Conservation (phyloP, 2,797 vertebrate species). For the Oryzias sinensis region DNA sequence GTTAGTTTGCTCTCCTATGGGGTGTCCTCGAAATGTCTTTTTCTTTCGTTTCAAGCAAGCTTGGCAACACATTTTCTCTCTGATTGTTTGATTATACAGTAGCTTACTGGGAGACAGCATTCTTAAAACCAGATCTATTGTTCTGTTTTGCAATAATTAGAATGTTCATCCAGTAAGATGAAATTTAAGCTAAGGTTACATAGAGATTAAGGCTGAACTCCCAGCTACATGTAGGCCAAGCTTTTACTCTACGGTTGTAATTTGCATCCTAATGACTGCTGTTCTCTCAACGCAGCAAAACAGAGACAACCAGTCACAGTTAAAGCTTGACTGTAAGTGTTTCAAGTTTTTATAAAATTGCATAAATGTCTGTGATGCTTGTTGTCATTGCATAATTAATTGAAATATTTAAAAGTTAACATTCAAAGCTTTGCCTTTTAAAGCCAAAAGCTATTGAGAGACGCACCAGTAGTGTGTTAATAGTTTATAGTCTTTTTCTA, state of each 20-base stretch:
- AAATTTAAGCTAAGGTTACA: slow-evolving; percentile 41
- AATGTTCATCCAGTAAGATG: slow-evolving; percentile 52
- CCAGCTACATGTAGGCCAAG: slow-evolving; percentile 29
- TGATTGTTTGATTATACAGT: slow-evolving; percentile 36
- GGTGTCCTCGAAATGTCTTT: slow-evolving; percentile 24
- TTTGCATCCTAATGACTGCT: slow-evolving; percentile 55
- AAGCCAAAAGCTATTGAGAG: neutral
- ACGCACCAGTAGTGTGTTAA: no score
- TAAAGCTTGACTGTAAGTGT: slow-evolving; percentile 1
- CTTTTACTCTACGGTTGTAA: slow-evolving; percentile 46
- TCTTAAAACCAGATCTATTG: slow-evolving; percentile 44
- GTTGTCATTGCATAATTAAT: neutral
- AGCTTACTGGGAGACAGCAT: slow-evolving; percentile 36
- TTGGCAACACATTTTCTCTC: slow-evolving; percentile 27
- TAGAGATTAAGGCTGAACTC: slow-evolving; percentile 44
- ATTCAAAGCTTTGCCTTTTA: slow-evolving; percentile 1
- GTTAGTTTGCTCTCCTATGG: neutral
- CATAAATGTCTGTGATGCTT: neutral
- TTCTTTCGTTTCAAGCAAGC: slow-evolving; percentile 14
- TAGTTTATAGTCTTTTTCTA: neutral
- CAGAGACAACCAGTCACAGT: neutral
- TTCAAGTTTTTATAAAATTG: neutral
- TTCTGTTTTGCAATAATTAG: slow-evolving; percentile 60
- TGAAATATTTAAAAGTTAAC: slow-evolving; percentile 1
- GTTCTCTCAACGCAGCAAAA: slow-evolving; percentile 11